Conservation (phyloP, 2,888 invertebrate genomes). For the Aradus depressus region DNA sequence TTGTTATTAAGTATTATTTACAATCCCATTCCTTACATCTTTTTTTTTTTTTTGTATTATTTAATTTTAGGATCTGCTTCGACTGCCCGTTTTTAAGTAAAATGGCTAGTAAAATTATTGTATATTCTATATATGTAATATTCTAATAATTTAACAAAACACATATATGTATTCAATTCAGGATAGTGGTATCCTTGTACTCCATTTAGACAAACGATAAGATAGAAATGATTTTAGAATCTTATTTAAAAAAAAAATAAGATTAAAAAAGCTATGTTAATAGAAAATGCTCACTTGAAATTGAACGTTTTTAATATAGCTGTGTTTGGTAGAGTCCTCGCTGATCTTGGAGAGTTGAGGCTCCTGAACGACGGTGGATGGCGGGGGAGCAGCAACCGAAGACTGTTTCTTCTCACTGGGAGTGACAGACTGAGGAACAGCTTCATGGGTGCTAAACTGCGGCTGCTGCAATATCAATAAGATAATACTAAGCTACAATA, state of each 20-base stretch:
- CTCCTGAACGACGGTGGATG: conserved; percentile 20
- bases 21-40: no score
- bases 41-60: no score
- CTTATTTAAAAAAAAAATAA: neutral
- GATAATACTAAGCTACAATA: neutral
- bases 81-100: no score
- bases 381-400: conserved; percentile 13
- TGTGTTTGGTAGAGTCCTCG: conserved; percentile 30
- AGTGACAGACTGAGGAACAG: neutral
- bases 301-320: conserved; percentile 24
- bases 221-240: neutral
- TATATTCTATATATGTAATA: no score
- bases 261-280: neutral
- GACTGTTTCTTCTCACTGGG: conserved; percentile 19
- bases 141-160: no score
- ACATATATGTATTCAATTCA: no score
- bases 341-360: conserved; percentile 30
- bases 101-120: no score
- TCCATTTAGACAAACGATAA: neutral
- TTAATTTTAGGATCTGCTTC: no score
- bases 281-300: conserved; percentile 24
- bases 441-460: conserved; percentile 22
- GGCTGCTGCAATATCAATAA: conserved; percentile 14
- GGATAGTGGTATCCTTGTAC: neutral
- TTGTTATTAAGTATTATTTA: no score